Conservation (phyloP, 1,140 invertebrate species). For the Leguminivora glycinivorella region DNA sequence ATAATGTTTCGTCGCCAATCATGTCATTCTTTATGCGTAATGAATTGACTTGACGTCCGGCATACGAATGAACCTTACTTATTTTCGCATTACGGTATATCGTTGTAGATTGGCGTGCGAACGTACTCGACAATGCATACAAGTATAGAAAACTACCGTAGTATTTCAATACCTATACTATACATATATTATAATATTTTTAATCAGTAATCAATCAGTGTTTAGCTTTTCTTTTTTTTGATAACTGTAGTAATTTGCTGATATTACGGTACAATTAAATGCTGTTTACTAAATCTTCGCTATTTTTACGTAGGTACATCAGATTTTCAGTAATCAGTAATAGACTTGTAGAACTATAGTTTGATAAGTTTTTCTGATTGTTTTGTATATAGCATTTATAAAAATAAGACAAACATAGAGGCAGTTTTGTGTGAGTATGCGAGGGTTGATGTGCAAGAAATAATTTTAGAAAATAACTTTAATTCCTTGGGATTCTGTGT, state of each 20-base stretch:
- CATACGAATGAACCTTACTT: constrained; percentile 41
- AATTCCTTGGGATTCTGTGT: constrained; percentile 14
- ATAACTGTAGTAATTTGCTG: too few species aligned
- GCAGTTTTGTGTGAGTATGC: constrained; percentile 19
- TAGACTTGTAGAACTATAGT: not conserved
- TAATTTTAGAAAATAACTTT: not conserved
- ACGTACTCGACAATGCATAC: not conserved
- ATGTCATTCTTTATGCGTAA: constrained; percentile 55
- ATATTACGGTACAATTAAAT: too few species aligned
- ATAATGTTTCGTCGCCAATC: constrained; percentile 62
- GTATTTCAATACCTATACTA: too few species aligned
- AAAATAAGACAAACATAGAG: not conserved
- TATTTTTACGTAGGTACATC: too few species aligned
- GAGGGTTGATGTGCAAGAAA: constrained; percentile 8
- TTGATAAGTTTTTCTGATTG: not conserved
- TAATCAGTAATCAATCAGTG: too few species aligned
- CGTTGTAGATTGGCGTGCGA: not conserved
- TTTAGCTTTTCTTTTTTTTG: too few species aligned
- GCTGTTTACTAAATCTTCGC: too few species aligned
- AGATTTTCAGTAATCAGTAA: too few species aligned
- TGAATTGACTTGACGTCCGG: constrained; percentile 48
- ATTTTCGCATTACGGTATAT: constrained; percentile 24
- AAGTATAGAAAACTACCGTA: too few species aligned
- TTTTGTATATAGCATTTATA: not conserved
- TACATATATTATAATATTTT: too few species aligned